These are phyloP conservation scores for Muntiacus reevesi DNA, from an alignment of 2,113 vertebrate species.

Conservation along the genomic window DNA sequence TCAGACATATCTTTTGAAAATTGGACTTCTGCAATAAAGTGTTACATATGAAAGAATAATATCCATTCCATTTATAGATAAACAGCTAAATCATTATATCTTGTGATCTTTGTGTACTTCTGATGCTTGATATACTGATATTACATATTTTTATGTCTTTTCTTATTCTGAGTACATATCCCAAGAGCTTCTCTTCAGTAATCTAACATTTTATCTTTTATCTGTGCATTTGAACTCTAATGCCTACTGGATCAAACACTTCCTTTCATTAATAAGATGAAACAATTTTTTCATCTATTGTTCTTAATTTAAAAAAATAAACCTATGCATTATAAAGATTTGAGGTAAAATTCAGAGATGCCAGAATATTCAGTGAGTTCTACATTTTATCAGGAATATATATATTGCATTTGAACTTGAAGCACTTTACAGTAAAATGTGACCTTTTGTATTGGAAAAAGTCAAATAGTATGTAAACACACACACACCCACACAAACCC, in stretches of 20 bases:
- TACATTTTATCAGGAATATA: background rate
- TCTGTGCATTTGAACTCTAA: slow-evolving; percentile 57
- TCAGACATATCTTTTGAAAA: slow-evolving; percentile 14
- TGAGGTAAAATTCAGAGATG: background rate
- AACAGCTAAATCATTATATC: background rate
- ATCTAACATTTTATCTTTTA: slow-evolving; percentile 62
- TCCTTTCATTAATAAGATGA: slow-evolving; percentile 67
- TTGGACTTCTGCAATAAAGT: background rate
- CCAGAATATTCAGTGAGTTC: background rate
- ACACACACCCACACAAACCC: background rate
- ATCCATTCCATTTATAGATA: slow-evolving; percentile 16
- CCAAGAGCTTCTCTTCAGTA: slow-evolving; percentile 17
- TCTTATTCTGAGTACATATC: slow-evolving; percentile 27
- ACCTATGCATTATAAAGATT: slow-evolving; percentile 28
- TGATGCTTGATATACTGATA: background rate
- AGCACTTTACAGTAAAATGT: background rate
- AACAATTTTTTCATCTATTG: slow-evolving; percentile 53
- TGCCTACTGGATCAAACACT: slow-evolving; percentile 59
- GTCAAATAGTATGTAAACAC: background rate
- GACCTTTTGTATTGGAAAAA: background rate
- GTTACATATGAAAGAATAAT: background rate
- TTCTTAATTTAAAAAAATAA: slow-evolving; percentile 57
- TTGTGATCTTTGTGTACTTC: background rate
- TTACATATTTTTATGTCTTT: slow-evolving; percentile 39
- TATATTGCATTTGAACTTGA: background rate